Conservation (phyloP, 2,797 vertebrate species). For the Protonibea diacanthus region DNA sequence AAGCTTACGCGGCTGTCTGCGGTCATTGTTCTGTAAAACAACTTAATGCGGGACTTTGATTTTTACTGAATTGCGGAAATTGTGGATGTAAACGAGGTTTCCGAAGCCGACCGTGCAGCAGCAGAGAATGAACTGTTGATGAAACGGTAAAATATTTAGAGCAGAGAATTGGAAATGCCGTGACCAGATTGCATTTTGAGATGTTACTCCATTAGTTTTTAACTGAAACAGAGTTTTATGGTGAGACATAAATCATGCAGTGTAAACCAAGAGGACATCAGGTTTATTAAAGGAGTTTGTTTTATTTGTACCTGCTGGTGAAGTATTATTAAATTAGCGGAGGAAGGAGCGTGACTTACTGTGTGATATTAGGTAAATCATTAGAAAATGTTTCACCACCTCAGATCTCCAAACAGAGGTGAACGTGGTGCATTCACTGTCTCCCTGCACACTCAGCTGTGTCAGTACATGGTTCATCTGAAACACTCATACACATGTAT, state of each 20-base stretch:
- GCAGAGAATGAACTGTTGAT: not conserved
- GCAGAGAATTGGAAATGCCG: not conserved
- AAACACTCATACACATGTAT: not conserved
- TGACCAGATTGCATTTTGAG: not conserved
- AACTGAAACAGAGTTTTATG: not conserved
- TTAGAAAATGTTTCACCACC: not conserved
- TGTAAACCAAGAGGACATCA: not conserved
- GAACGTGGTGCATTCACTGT: not conserved
- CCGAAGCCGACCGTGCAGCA: not conserved
- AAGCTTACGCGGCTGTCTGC: not conserved
- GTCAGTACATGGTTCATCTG: conserved; percentile 1
- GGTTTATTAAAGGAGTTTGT: not conserved
- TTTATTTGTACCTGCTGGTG: not conserved
- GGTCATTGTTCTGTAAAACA: conserved; percentile 6
- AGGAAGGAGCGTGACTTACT: not conserved
- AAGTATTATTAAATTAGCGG: not conserved
- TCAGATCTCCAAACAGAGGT: not conserved
- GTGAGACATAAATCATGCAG: not conserved
- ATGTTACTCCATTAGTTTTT: not conserved
- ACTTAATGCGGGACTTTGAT: not conserved
- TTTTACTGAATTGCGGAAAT: not conserved
- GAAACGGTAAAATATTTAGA: not conserved
- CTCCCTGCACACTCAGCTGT: conserved; percentile 3
- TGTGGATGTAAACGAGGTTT: not conserved
- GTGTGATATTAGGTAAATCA: not conserved